Conservation (phyloP, 2,888 invertebrate species). For the Drosophila acutilabella region DNA sequence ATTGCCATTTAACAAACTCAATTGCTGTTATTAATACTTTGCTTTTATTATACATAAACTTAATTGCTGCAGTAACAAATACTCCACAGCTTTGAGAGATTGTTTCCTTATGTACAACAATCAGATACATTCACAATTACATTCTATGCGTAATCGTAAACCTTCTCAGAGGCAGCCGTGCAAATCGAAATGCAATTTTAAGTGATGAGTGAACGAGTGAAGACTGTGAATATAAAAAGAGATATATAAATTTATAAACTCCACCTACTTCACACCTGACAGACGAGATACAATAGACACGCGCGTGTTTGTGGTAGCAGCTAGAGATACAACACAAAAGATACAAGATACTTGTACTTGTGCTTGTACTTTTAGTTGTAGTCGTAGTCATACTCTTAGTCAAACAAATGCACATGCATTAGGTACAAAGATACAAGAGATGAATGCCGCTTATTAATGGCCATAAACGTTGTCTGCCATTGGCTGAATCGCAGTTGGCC, state of each 20-base stretch:
- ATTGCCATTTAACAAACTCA: too few species aligned
- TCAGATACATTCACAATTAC: neutral
- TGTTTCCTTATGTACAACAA: neutral
- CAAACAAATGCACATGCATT: constrained; percentile 22
- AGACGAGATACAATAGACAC: constrained; percentile 51
- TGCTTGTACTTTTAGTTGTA: neutral
- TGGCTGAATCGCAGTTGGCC: constrained; percentile 46
- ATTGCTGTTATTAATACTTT: too few species aligned
- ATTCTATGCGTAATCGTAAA: constrained; percentile 30
- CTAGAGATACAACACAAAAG: constrained; percentile 38
- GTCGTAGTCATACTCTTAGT: neutral
- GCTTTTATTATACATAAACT: too few species aligned
- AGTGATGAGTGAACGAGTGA: constrained; percentile 19
- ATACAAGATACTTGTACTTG: constrained; percentile 26
- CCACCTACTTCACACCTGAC: constrained; percentile 76
- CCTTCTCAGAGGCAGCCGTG: constrained; percentile 27
- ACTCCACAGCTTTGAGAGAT: neutral
- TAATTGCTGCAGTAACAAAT: too few species aligned
- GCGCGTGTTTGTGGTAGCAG: constrained; percentile 28
- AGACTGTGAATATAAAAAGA: constrained; percentile 11
- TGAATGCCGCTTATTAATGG: constrained; percentile 52
- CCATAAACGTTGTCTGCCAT: constrained; percentile 55
- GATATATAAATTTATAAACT: constrained; percentile 33
- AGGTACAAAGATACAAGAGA: constrained; percentile 29
- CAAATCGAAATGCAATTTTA: constrained; percentile 43